Evolutionary conservation across 30 jellyfish, hydroid and myxozoan species (phyloP).

Genomic region (Turritopsis rubra): DNA sequence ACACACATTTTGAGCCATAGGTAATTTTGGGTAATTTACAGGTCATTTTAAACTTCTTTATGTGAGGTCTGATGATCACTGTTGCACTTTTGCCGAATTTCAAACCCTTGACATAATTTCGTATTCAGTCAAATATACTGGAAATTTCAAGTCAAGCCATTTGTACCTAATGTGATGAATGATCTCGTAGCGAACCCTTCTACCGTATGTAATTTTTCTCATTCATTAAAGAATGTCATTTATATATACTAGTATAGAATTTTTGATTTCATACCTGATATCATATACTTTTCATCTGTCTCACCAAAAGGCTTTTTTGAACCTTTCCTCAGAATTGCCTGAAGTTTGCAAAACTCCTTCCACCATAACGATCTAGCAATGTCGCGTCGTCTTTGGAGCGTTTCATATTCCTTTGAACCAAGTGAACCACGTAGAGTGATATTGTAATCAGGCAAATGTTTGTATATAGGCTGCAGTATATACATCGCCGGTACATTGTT

Average conservation of each 20-base stretch:
- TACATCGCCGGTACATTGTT: conserved; percentile 62
- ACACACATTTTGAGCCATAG: no score
- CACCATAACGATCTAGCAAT: conserved; percentile 70
- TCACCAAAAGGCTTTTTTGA: conserved; percentile 33
- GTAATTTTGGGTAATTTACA: no score
- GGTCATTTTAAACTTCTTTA: no score
- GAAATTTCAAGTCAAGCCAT: no score
- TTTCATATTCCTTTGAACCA: no score
- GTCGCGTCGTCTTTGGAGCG: conserved; percentile 35
- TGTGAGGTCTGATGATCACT: no score
- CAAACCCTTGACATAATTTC: no score
- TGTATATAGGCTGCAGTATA: conserved; percentile 48
- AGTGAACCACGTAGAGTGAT: conserved; percentile 39
- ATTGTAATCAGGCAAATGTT: conserved; percentile 46
- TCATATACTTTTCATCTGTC: conserved; percentile 41
- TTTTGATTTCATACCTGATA: neutral
- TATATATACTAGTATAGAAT: neutral
- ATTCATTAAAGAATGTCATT: no score
- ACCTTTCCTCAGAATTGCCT: conserved; percentile 45
- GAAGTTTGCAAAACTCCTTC: conserved; percentile 55
- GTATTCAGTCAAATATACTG: no score
- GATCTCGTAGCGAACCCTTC: no score
- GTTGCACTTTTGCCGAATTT: no score
- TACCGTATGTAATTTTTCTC: neutral
- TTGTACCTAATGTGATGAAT: no score